Evolutionary conservation across 1,140 invertebrate genomes (phyloP).

Genomic region (Drosophila eugracilis): DNA sequence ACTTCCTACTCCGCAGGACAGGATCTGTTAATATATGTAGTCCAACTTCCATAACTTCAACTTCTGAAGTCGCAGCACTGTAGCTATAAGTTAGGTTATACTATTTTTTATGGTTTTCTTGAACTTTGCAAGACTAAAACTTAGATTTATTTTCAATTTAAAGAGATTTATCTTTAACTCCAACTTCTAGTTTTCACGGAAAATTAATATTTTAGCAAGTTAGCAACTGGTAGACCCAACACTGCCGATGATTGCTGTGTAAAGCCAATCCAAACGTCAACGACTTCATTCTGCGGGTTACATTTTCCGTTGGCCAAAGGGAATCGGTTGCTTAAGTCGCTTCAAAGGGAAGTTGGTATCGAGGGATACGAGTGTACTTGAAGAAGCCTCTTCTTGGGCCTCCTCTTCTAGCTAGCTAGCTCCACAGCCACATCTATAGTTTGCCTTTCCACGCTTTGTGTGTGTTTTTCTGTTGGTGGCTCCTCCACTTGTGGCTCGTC

Average conservation of each 20-base stretch:
- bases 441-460: conserved; percentile 48
- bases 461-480: conserved; percentile 47
- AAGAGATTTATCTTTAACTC: not conserved
- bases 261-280: conserved; percentile 75
- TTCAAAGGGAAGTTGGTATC: conserved; percentile 3
- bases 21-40: conserved; percentile 12
- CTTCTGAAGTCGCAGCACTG: conserved; percentile 9
- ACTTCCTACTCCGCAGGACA: not conserved
- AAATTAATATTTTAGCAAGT: conserved; percentile 2
- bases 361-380: conserved; percentile 31
- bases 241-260: conserved; percentile 49
- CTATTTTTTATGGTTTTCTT: no score
- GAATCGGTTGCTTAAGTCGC: conserved; percentile 9
- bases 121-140: not conserved
- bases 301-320: conserved; percentile 49
- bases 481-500: conserved; percentile 54
- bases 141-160: not conserved
- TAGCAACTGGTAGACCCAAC: conserved; percentile 15
- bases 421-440: no score
- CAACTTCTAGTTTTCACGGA: not conserved
- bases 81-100: no score
- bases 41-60: conserved; percentile 22
- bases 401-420: conserved; percentile 33
- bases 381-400: conserved; percentile 23
- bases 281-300: conserved; percentile 72